phyloP scores from a whole-genome alignment of 2,113 vertebrate species.

The Cygnus atratus region DNA sequence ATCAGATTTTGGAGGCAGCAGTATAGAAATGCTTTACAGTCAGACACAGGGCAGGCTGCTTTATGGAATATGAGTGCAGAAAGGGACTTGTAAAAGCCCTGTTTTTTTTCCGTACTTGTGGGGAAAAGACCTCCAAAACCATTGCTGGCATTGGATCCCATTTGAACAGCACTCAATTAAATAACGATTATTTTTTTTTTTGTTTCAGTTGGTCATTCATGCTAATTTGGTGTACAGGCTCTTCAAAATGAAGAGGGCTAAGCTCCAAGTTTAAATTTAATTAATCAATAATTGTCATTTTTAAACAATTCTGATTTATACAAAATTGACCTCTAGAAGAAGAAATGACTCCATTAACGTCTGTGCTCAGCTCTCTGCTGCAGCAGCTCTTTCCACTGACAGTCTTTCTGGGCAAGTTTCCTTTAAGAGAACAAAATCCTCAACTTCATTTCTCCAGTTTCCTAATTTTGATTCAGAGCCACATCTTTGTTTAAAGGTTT shows the following conservation, averaged over 20 bases:
- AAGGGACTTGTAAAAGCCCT: background rate
- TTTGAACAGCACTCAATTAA: background rate
- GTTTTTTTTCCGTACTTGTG: background rate
- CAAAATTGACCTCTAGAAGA: slow-evolving; percentile 48
- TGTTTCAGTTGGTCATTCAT: slow-evolving; percentile 6
- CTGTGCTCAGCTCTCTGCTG: background rate
- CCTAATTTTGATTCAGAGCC: slow-evolving; percentile 80
- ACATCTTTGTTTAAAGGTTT: slow-evolving; percentile 83
- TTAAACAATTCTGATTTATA: slow-evolving; percentile 42
- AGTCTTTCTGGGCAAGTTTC: slow-evolving; percentile 60
- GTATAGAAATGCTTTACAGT: background rate
- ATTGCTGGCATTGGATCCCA: background rate
- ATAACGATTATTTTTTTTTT: background rate
- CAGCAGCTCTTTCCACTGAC: background rate
- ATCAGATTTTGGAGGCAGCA: background rate
- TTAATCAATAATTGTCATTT: slow-evolving; percentile 51
- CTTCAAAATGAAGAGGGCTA: slow-evolving; percentile 26
- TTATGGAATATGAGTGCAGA: background rate
- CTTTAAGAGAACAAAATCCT: slow-evolving; percentile 77
- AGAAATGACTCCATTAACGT: background rate
- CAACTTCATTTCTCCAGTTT: slow-evolving; percentile 72
- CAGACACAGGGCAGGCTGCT: background rate
- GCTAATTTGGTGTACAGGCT: background rate
- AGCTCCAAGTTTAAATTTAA: slow-evolving; percentile 36
- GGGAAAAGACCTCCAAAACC: background rate